A percentile compares a stretch with the other conserved stretches of the same genome.
phyloP scores from a whole-genome alignment of 2,797 vertebrate species.

The Typhlichthys eigenmanni region DNA sequence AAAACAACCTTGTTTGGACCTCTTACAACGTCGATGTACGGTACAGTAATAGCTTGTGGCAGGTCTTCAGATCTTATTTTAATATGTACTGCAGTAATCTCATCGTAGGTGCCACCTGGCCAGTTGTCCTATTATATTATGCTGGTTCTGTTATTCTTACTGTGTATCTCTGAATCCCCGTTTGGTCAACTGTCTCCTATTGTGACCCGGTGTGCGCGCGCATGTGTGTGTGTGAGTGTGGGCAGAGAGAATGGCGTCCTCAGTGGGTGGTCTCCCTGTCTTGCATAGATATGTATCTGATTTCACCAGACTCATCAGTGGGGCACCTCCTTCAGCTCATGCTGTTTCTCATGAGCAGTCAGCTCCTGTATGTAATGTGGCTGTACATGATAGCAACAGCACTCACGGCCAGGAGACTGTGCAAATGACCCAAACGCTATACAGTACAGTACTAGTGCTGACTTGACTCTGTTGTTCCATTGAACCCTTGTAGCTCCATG shows the following conservation, averaged over 20 bases:
- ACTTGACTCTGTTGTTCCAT: too few relatives aligned
- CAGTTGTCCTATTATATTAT: slow-evolving; percentile 59
- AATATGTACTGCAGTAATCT: neutral
- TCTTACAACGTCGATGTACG: too few relatives aligned
- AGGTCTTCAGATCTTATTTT: neutral
- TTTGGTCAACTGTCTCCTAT: slow-evolving; percentile 76
- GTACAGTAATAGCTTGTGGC: too few relatives aligned
- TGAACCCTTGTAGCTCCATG: too few relatives aligned
- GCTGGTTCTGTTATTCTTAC: slow-evolving; percentile 74
- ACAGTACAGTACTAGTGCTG: too few relatives aligned
- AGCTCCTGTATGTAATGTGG: slow-evolving; percentile 19
- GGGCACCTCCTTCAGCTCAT: slow-evolving; percentile 44
- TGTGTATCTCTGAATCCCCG: slow-evolving; percentile 80
- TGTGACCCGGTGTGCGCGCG: slow-evolving; percentile 79
- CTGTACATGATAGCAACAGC: slow-evolving; percentile 20
- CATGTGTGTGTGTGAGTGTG: too few relatives aligned
- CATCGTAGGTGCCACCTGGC: slow-evolving; percentile 50
- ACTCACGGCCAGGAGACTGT: slow-evolving; percentile 50
- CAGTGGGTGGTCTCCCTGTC: slow-evolving; percentile 77
- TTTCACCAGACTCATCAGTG: slow-evolving; percentile 66
- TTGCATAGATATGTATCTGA: slow-evolving; percentile 90
- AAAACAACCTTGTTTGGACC: too few relatives aligned
- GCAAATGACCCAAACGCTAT: slow-evolving; percentile 15
- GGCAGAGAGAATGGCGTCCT: slow-evolving; percentile 81
- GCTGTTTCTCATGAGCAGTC: slow-evolving; percentile 33